These are phyloP conservation scores for Eumaeus atala DNA, from an alignment of 1,140 invertebrate genomes.

Conservation along the genomic window DNA sequence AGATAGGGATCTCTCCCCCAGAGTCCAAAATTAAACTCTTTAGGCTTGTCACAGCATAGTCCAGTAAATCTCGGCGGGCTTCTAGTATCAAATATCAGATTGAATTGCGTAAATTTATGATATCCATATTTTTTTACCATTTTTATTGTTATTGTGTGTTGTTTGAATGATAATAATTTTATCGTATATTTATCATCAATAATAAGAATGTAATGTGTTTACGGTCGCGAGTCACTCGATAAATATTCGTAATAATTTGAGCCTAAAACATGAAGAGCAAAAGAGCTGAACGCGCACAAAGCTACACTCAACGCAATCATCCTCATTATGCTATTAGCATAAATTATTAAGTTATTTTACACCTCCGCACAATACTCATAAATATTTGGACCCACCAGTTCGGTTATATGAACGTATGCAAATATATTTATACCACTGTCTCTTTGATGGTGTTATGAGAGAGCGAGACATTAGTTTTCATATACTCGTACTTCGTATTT, in stretches of 20 bases:
- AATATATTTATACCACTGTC: slow-evolving; percentile 22
- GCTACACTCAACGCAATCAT: background rate
- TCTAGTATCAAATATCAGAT: too few relatives aligned
- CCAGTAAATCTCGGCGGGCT: too few relatives aligned
- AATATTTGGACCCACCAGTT: slow-evolving; percentile 22
- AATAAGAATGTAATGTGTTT: background rate
- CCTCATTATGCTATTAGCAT: slow-evolving; percentile 10
- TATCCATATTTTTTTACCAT: too few relatives aligned
- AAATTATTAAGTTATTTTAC: slow-evolving; percentile 19
- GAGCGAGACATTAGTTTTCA: background rate
- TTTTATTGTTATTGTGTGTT: background rate
- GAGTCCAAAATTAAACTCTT: too few relatives aligned
- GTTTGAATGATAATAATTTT: background rate
- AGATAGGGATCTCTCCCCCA: too few relatives aligned
- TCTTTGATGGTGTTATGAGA: slow-evolving; percentile 18
- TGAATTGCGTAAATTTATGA: too few relatives aligned
- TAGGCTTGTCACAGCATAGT: too few relatives aligned
- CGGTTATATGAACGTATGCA: slow-evolving; percentile 21
- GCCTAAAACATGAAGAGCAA: slow-evolving; percentile 10
- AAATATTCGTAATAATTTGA: too few relatives aligned
- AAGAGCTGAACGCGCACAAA: background rate
- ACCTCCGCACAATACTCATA: slow-evolving; percentile 17
- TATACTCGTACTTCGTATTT: too few relatives aligned
- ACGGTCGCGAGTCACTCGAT: background rate
- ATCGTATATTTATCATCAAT: background rate